phyloP scores from a whole-genome alignment of 92 coral and sea anemone genomes.

The Porites rus region DNA sequence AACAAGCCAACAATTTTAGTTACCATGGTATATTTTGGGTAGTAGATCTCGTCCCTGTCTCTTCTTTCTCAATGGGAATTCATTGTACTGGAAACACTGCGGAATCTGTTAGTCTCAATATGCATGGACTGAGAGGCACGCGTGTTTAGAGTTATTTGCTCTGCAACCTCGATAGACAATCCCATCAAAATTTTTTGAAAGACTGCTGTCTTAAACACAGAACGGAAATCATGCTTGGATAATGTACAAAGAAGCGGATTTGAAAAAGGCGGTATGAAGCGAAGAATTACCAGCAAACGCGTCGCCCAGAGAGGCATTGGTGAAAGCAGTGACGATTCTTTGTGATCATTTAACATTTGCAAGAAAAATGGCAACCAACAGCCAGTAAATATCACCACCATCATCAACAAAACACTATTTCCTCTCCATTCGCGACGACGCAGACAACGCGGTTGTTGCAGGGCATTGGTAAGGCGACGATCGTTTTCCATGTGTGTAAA shows the following conservation, averaged over 20 bases:
- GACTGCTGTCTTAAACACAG: slow-evolving; percentile 5
- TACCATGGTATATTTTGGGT: too few species aligned
- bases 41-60: not conserved
- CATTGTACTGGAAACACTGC: too few species aligned
- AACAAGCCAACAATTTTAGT: too few species aligned
- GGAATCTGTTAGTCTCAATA: not conserved
- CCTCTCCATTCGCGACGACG: slow-evolving; percentile 44
- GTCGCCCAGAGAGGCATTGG: slow-evolving; percentile 33
- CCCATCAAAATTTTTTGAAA: not conserved
- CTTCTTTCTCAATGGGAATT: not conserved
- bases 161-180: not conserved
- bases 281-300: slow-evolving; percentile 25
- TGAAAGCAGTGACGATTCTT: not conserved
- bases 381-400: slow-evolving; percentile 48
- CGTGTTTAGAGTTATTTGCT: not conserved
- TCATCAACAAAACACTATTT: slow-evolving; percentile 33
- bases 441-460: not conserved
- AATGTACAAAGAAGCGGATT: slow-evolving; percentile 67
- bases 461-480: not conserved
- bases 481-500: slow-evolving; percentile 16
- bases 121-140: not conserved
- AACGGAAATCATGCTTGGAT: slow-evolving; percentile 61
- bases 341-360: slow-evolving; percentile 23
- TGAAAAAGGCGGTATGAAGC: slow-evolving; percentile 50
- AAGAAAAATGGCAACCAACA: slow-evolving; percentile 67